Conservation (phyloP, 2,797 vertebrate species). For the Pelobates cultripes region DNA sequence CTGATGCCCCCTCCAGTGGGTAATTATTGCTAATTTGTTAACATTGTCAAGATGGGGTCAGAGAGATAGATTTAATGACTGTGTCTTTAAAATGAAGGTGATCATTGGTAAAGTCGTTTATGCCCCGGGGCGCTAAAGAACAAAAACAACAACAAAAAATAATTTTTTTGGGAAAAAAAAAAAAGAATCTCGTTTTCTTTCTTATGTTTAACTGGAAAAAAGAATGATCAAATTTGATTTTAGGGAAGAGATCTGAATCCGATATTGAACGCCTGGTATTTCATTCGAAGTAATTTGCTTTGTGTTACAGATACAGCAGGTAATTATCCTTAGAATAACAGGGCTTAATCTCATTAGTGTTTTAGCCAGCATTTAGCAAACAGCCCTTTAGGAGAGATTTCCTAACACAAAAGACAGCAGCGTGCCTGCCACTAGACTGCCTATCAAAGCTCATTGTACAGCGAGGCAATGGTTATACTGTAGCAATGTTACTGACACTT, state of each 20-base stretch:
- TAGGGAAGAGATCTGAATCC: too few species aligned
- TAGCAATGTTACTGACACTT: too few species aligned
- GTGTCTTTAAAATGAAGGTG: conserved; percentile 15
- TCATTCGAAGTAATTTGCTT: too few species aligned
- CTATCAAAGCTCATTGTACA: too few species aligned
- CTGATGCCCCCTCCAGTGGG: conserved; percentile 53
- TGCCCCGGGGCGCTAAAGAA: conserved; percentile 23
- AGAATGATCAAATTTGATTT: too few species aligned
- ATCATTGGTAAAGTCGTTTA: conserved; percentile 29
- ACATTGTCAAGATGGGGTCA: conserved; percentile 68
- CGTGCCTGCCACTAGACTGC: too few species aligned
- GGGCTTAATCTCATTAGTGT: background rate
- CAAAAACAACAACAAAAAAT: conserved; percentile 5
- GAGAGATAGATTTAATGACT: conserved; percentile 59
- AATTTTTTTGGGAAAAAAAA: background rate
- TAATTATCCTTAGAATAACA: background rate
- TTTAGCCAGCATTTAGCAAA: background rate
- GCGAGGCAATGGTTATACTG: too few species aligned
- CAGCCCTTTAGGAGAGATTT: background rate
- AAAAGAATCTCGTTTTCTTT: too few species aligned
- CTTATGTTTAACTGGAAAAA: too few species aligned
- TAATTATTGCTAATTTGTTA: conserved; percentile 68
- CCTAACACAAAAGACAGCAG: background rate
- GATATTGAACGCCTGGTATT: too few species aligned
- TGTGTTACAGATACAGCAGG: too few species aligned